A percentile compares a stretch with the other conserved stretches of the same genome.
Conservation (phyloP, 2,888 invertebrate genomes). For the Ichneumoninae sp. region DNA sequence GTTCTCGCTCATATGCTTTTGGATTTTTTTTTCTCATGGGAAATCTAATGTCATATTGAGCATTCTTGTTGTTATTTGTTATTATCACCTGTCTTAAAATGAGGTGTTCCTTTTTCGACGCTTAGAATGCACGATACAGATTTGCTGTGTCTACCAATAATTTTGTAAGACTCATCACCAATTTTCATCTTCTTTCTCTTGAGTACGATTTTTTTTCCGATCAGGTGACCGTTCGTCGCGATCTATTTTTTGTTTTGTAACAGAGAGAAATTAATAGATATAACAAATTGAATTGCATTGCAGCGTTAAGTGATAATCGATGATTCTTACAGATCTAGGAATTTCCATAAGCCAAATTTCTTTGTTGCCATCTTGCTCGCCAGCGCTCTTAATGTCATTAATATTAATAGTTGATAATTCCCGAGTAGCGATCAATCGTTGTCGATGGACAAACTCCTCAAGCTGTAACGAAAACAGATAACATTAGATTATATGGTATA, state of each 20-base stretch:
- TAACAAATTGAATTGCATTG: neutral
- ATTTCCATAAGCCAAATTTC: constrained; percentile 73
- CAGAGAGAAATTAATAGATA: neutral
- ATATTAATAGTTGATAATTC: constrained; percentile 49
- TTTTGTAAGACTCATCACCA: constrained; percentile 66
- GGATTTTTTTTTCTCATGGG: no score
- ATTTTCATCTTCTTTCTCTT: constrained; percentile 67
- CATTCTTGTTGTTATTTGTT: neutral
- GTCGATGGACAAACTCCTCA: constrained; percentile 64
- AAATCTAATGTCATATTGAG: constrained; percentile 1
- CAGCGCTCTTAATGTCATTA: constrained; percentile 42
- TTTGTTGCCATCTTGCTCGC: constrained; percentile 67
- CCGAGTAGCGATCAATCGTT: constrained; percentile 55
- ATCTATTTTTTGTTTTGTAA: constrained; percentile 21
- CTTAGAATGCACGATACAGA: constrained; percentile 67
- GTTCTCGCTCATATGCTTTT: no score
- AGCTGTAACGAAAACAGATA: constrained; percentile 64
- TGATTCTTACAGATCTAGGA: constrained; percentile 68
- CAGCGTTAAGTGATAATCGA: neutral
- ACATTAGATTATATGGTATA: neutral
- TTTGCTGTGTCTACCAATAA: constrained; percentile 50
- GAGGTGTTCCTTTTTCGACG: constrained; percentile 53
- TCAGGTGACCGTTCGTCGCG: constrained; percentile 49
- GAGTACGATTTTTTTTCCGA: constrained; percentile 65
- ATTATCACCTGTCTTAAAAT: constrained; percentile 69